phyloP scores from a whole-genome alignment of 2,113 vertebrate genomes.

The pig (Sus scrofa) region T2T-Sscrofa CM000816.6:28758001-28758500 shows the following conservation, averaged over 20 bases:
- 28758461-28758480: background rate
- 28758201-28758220: background rate
- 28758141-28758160: background rate
- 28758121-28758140: background rate
- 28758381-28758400: background rate
- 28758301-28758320: background rate
- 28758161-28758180: background rate
- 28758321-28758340: background rate
- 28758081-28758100: background rate
- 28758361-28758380: background rate
- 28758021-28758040: background rate
- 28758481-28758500: background rate
- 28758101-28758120: background rate
- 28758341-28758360: background rate
- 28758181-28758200: background rate
- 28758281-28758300: background rate
- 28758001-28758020: background rate
- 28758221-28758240: background rate
- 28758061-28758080: background rate
- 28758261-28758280: background rate
- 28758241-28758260: background rate
- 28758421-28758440: background rate
- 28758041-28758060: background rate
- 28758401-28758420: background rate
- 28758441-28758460: background rate